phyloP scores from a whole-genome alignment of 1,140 invertebrate genomes.

The Tigriopus japonicus region DNA sequence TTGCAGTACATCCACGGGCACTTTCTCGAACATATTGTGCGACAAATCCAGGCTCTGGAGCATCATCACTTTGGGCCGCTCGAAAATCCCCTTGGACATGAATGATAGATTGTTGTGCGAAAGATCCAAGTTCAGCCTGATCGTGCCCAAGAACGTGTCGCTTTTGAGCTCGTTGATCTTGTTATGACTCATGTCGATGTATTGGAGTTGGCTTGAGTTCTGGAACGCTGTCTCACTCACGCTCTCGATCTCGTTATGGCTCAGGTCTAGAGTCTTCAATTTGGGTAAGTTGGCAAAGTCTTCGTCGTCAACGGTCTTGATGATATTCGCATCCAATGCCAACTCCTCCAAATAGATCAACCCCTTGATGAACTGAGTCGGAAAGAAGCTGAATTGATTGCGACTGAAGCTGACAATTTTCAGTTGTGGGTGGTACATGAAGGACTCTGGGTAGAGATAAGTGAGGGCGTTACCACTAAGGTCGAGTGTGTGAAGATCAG shows the following conservation, averaged over 20 bases:
- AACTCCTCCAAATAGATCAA: constrained; percentile 27
- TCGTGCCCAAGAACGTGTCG: constrained; percentile 57
- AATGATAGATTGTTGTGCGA: constrained; percentile 48
- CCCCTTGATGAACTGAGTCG: constrained; percentile 49
- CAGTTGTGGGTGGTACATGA: constrained; percentile 54
- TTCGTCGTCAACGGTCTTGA: constrained; percentile 55
- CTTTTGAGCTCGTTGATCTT: constrained; percentile 51
- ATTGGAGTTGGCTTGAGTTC: constrained; percentile 67
- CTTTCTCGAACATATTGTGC: constrained; percentile 49
- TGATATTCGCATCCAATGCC: constrained; percentile 49
- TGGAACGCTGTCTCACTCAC: constrained; percentile 69
- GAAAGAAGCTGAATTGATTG: constrained; percentile 62
- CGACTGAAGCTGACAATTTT: constrained; percentile 41
- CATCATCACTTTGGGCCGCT: constrained; percentile 49
- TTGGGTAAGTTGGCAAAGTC: constrained; percentile 58
- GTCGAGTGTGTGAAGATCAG: constrained; percentile 47
- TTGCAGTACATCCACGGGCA: constrained; percentile 54
- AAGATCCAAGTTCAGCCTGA: constrained; percentile 53
- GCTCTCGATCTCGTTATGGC: constrained; percentile 51
- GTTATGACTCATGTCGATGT: constrained; percentile 52
- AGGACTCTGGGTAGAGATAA: constrained; percentile 57
- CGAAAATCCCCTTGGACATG: constrained; percentile 64
- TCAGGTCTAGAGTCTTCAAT: constrained; percentile 43
- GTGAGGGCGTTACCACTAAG: constrained; percentile 52
- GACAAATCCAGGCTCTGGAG: constrained; percentile 61